Percentiles rank a stretch among this genome's conserved stretches.
Evolutionary conservation across 2,797 vertebrate species (phyloP).

Genomic region (Cyclura pinguis): DNA sequence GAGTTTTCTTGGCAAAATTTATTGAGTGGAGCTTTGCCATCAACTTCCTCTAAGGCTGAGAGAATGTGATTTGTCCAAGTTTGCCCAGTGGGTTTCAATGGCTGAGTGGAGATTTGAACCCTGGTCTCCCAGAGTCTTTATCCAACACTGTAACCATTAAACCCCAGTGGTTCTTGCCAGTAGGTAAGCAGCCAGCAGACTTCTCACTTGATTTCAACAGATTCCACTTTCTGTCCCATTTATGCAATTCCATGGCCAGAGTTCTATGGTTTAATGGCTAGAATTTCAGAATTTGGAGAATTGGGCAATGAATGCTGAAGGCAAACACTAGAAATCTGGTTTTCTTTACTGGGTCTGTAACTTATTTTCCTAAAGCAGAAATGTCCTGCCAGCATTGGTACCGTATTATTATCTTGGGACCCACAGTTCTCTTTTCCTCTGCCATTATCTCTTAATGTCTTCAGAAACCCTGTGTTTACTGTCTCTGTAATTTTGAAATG

Average conservation of each 20-base stretch:
- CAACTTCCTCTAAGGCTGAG: no score
- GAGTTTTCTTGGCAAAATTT: no score
- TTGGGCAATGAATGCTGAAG: background rate
- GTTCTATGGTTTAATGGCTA: background rate
- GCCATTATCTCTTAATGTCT: conserved; percentile 52
- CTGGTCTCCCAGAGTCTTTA: no score
- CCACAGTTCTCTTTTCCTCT: background rate
- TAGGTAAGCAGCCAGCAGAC: background rate
- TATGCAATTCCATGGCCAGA: background rate
- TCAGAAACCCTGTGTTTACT: conserved; percentile 22
- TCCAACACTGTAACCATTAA: no score
- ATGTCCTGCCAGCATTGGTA: background rate
- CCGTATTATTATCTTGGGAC: accelerated
- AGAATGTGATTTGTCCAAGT: no score
- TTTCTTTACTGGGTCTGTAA: background rate
- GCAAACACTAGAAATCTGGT: no score
- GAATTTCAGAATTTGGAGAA: background rate
- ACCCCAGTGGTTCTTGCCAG: no score
- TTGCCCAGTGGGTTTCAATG: no score
- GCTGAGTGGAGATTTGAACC: no score
- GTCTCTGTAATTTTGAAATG: conserved; percentile 45
- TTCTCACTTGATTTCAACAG: background rate
- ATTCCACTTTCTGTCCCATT: background rate
- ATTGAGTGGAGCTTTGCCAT: no score
- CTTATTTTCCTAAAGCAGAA: accelerated